A percentile compares a stretch with the other conserved stretches of the same genome.
phyloP scores from a whole-genome alignment of 1,140 invertebrate species.

The Drosophila lacteicornis region DNA sequence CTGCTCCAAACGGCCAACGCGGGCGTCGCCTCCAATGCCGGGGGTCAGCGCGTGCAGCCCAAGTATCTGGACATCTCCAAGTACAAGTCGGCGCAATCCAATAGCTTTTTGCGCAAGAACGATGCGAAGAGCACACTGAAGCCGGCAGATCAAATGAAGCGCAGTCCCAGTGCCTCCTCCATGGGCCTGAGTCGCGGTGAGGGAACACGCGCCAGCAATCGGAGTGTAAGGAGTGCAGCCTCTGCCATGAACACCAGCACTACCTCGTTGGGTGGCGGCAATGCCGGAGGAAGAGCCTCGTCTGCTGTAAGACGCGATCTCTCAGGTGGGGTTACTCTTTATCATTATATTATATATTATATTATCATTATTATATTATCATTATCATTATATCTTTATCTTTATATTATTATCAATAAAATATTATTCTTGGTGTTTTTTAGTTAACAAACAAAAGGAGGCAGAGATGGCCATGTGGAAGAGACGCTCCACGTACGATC shows the following conservation, averaged over 20 bases:
- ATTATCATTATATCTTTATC: conserved; percentile 23
- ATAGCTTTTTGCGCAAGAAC: conserved; percentile 86
- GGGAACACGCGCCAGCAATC: conserved; percentile 72
- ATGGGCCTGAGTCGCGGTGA: conserved; percentile 75
- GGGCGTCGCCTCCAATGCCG: conserved; percentile 19
- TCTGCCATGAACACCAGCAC: conserved; percentile 78
- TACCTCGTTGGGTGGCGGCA: conserved; percentile 61
- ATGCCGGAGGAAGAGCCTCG: conserved; percentile 55
- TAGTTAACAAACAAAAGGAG: conserved; percentile 88
- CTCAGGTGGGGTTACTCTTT: conserved; percentile 42
- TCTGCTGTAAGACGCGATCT: conserved; percentile 75
- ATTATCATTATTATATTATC: background rate
- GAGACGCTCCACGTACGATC: conserved; percentile 95
- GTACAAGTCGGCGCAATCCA: conserved; percentile 86
- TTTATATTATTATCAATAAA: background rate
- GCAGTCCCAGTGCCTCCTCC: conserved; percentile 81
- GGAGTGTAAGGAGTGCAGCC: conserved; percentile 71
- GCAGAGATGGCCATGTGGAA: conserved; percentile 97
- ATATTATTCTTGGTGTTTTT: background rate
- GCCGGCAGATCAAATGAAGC: conserved; percentile 76
- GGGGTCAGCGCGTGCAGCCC: conserved; percentile 66
- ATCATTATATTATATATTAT: background rate
- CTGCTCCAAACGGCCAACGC: conserved; percentile 79
- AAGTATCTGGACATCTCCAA: conserved; percentile 87
- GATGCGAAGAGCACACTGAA: conserved; percentile 87